Base-by-base conservation (phyloP, 2,797 vertebrate genomes). In the Podargus strigoides region DNA sequence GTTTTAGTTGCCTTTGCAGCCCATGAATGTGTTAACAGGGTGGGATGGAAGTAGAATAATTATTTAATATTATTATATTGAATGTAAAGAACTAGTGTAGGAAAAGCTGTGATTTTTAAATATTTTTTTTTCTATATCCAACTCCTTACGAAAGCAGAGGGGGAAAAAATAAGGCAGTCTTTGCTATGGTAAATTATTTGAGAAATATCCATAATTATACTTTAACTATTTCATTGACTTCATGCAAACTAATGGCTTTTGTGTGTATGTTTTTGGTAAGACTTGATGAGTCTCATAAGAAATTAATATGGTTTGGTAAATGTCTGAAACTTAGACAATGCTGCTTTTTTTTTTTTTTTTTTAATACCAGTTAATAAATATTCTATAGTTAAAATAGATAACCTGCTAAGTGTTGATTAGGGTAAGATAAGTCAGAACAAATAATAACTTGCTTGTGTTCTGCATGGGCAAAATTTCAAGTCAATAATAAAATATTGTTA, bases 401-500 rank as follows among this genome's bases (percentile, higher is more conserved):
- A 74, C 23, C 44, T 81, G 46, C 36, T 87, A 73, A 76, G 36
- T 44, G 21, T 83, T 94, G 85, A 66, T 84, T 62, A 68, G 27
- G 17, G 16, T 24, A 50, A 26, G 24, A 63, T 80, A 85, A 89
- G 80, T 81, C 69, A 73, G 68, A 90, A 59, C 41, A 86, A 88
- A 62, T 86, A 62, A 75, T 69, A 85, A 76, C 46, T 66, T 92
- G 21, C 44, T 70, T 58, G 19, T 89, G 42, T 89, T 81, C 73
- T 80, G 52, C 58, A 28, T 68, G 74, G 42, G 84, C 80, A 87
- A 59, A 90, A 73, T 90, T 96, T 89, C 86, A 78, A 85, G 60
- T 95, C 56, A 1, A 28, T 83, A 80, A 90, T 94, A 83, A 97
- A 95, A 78, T 86, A 68, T 22, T 74, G 67, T 91, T 96, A 69